Conservation (phyloP, 2,888 invertebrate genomes). For the Anodontia alba region DNA sequence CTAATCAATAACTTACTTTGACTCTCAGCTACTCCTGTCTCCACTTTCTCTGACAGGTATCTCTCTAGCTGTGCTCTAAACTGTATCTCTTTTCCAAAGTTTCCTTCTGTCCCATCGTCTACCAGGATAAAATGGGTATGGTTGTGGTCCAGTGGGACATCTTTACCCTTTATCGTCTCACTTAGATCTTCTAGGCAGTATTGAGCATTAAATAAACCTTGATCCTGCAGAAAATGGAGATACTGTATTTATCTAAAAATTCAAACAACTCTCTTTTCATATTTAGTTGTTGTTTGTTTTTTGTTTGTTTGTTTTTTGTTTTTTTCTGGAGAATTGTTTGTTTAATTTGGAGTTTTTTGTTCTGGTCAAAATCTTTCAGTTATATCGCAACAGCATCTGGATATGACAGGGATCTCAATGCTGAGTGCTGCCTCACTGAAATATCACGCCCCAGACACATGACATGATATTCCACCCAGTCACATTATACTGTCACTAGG, state of each 20-base stretch:
- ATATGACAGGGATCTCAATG: no score
- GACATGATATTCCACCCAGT: no score
- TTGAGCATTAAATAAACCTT: constrained; percentile 79
- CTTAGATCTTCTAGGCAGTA: constrained; percentile 77
- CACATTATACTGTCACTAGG: no score
- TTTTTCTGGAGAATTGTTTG: no score
- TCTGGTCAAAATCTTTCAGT: no score
- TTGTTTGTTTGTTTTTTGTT: no score
- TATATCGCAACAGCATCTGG: no score
- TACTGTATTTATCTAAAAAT: not conserved
- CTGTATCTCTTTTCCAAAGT: constrained; percentile 81
- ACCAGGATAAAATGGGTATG: constrained; percentile 85
- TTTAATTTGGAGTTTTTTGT: no score
- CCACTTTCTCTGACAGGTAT: constrained; percentile 74
- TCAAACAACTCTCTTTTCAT: not conserved
- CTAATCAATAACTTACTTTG: constrained; percentile 71
- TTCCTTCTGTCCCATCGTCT: constrained; percentile 82
- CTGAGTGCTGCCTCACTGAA: no score
- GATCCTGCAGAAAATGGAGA: constrained; percentile 49
- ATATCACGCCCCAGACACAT: no score
- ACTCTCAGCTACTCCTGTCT: constrained; percentile 71
- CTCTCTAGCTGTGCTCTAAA: constrained; percentile 79
- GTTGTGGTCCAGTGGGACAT: constrained; percentile 82
- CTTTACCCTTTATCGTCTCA: constrained; percentile 51
- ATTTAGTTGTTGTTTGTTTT: no score